Conservation (phyloP, 1,140 invertebrate genomes). For the Zaprionus vittiger region DNA sequence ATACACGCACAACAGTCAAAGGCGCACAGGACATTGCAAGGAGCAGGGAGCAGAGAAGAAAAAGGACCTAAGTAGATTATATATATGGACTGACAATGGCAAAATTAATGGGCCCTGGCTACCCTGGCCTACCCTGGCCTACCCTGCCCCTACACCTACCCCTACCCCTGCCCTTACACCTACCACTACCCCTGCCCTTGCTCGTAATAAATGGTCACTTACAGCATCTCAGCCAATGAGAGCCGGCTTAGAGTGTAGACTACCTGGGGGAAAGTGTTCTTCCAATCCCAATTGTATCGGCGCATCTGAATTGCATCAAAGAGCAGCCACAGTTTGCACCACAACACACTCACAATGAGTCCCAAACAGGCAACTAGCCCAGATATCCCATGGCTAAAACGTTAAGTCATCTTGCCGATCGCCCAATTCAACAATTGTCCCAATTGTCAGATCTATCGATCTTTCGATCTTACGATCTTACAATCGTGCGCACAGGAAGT, state of each 20-base stretch:
- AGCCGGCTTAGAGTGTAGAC: not conserved
- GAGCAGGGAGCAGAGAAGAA: conserved; percentile 7
- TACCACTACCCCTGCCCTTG: not conserved
- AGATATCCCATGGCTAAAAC: conserved; percentile 61
- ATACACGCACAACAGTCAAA: conserved; percentile 35
- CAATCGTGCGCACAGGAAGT: conserved; percentile 56
- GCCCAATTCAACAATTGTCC: conserved; percentile 15
- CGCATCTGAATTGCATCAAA: conserved; percentile 76
- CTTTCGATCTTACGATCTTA: conserved; percentile 2
- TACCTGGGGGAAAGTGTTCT: conserved; percentile 71
- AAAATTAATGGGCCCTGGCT: conserved; percentile 70
- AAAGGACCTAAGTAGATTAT: conserved; percentile 60
- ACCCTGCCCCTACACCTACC: not conserved
- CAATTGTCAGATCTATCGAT: conserved; percentile 9
- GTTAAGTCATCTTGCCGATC: conserved; percentile 70
- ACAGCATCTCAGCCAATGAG: conserved; percentile 59
- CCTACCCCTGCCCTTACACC: no score
- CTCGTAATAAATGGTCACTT: conserved; percentile 59
- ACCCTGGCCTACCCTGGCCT: conserved; percentile 28
- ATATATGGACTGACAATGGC: conserved; percentile 70
- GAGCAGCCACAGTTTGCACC: conserved; percentile 19
- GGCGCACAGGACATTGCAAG: conserved; percentile 22
- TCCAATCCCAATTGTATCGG: conserved; percentile 47
- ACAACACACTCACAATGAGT: conserved; percentile 21
- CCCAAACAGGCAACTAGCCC: conserved; percentile 1